A percentile compares a stretch with the other conserved stretches of the same genome.
These are phyloP conservation scores for Drosophila lacteicornis DNA, from an alignment of 1,140 invertebrate species.

Conservation along the genomic window DNA sequence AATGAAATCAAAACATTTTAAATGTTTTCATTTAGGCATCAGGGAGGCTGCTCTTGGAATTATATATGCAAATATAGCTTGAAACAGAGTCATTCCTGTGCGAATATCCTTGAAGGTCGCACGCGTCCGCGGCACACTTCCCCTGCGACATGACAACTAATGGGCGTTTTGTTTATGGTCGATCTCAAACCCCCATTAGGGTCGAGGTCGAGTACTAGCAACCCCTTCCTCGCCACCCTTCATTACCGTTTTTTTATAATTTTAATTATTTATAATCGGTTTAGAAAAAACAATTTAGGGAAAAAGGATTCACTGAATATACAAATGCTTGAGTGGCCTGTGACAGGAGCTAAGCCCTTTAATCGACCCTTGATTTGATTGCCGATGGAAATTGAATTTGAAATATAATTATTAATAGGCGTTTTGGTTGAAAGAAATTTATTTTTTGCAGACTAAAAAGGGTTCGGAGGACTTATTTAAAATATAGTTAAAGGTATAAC, in stretches of 20 bases:
- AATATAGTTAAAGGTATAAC: too few relatives aligned
- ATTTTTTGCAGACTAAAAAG: too few relatives aligned
- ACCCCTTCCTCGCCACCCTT: slow-evolving; percentile 17
- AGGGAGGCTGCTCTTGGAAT: slow-evolving; percentile 29
- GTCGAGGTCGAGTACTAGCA: slow-evolving; percentile 18
- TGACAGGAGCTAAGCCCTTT: slow-evolving; percentile 49
- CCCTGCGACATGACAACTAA: slow-evolving; percentile 57
- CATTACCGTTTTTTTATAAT: slow-evolving; percentile 26
- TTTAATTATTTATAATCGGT: slow-evolving; percentile 78
- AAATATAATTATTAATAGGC: slow-evolving; percentile 24
- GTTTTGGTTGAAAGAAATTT: neutral
- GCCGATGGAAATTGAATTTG: slow-evolving; percentile 5
- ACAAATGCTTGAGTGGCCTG: slow-evolving; percentile 46
- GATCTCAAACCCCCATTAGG: slow-evolving; percentile 63
- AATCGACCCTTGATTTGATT: slow-evolving; percentile 28
- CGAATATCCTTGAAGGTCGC: slow-evolving; percentile 72
- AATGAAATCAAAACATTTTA: slow-evolving; percentile 77
- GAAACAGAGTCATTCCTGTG: slow-evolving; percentile 71
- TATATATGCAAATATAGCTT: slow-evolving; percentile 66
- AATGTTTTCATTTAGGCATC: slow-evolving; percentile 67
- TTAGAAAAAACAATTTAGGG: slow-evolving; percentile 21
- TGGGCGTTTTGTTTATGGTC: slow-evolving; percentile 75
- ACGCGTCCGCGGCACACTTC: slow-evolving; percentile 54
- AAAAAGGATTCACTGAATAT: slow-evolving; percentile 6
- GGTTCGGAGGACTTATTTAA: too few relatives aligned